phyloP scores from a whole-genome alignment of 2,797 vertebrate genomes.

The Gallinago solitaria region DNA sequence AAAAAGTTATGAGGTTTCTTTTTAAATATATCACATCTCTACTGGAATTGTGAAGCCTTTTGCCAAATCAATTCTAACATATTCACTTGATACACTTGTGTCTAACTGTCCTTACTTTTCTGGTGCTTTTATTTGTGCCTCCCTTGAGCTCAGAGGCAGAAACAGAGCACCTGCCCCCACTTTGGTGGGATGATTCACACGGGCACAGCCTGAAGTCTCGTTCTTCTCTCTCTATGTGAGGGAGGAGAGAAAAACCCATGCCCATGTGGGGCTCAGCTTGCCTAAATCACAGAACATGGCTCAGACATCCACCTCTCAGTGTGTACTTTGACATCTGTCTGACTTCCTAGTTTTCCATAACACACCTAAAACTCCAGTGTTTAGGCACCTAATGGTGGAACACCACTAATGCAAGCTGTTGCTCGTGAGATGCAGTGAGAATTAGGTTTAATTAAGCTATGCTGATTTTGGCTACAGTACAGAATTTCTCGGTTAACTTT shows the following conservation, averaged over 20 bases:
- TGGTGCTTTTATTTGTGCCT: neutral
- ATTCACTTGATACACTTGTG: accelerated
- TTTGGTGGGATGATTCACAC: neutral
- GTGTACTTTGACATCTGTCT: accelerated
- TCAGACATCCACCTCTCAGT: neutral
- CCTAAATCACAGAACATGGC: neutral
- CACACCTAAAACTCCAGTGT: neutral
- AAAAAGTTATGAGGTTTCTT: neutral
- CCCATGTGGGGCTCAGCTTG: accelerated
- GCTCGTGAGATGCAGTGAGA: neutral
- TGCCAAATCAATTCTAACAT: neutral
- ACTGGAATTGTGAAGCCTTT: neutral
- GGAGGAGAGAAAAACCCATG: neutral
- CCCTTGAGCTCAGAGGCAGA: neutral
- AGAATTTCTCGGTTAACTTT: neutral
- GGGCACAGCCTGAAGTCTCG: neutral
- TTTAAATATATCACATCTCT: neutral
- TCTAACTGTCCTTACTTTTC: neutral
- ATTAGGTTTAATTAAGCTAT: neutral
- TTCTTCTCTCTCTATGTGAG: neutral
- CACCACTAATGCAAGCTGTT: neutral
- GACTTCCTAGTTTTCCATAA: neutral
- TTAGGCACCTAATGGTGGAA: neutral
- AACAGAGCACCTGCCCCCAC: accelerated
- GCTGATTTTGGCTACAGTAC: neutral